phyloP scores from a whole-genome alignment of 2,888 invertebrate species.

The Steinernema carpocapsae region DNA sequence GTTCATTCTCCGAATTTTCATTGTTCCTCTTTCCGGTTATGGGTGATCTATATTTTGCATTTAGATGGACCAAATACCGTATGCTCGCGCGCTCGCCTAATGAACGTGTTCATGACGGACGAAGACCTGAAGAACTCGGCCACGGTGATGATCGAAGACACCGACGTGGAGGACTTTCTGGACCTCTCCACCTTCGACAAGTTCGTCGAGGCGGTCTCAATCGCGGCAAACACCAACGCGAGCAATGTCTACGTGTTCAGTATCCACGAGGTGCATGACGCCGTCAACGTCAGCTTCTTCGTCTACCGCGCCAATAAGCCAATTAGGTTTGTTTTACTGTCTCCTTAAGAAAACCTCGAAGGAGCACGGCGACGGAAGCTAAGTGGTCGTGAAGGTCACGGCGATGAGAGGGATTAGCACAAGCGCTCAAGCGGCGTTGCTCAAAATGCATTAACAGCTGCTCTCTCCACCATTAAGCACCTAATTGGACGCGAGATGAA shows the following conservation, averaged over 20 bases:
- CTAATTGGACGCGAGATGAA: conserved; percentile 25
- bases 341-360: conserved; percentile 15
- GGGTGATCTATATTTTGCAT: background rate
- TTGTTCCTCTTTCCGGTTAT: conserved; percentile 14
- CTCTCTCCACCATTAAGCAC: conserved; percentile 34
- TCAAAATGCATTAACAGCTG: conserved; percentile 34
- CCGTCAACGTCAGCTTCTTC: conserved; percentile 49
- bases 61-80: conserved; percentile 65
- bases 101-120: conserved; percentile 54
- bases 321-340: conserved; percentile 42
- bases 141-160: conserved; percentile 50
- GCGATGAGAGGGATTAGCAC: conserved; percentile 27
- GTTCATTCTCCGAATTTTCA: background rate
- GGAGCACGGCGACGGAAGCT: background rate
- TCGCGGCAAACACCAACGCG: conserved; percentile 39
- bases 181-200: conserved; percentile 58
- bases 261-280: conserved; percentile 37
- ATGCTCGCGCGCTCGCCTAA: conserved; percentile 56
- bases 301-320: conserved; percentile 44
- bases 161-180: conserved; percentile 60
- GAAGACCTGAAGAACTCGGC: conserved; percentile 58
- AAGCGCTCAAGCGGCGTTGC: conserved; percentile 25
- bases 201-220: conserved; percentile 47
- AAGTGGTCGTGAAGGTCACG: conserved; percentile 33
- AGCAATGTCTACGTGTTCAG: conserved; percentile 47